A percentile compares a stretch with the other conserved stretches of the same genome.
Evolutionary conservation across 2,797 vertebrate species (phyloP).

Genomic region (Danio tinwini): DNA sequence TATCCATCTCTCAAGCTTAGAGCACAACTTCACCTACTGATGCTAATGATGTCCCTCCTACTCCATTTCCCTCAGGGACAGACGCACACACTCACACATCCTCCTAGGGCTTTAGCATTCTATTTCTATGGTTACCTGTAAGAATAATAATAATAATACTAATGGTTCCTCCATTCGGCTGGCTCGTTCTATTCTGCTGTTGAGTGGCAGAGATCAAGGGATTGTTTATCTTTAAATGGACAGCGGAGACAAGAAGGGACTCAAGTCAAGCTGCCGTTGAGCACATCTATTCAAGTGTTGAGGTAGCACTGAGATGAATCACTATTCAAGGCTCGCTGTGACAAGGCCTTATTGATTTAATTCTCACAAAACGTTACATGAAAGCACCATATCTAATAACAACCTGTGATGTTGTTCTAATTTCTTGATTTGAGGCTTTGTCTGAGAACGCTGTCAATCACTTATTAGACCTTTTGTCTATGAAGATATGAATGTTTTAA

Average conservation of each 20-base stretch:
- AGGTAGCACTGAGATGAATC: slow-evolving; percentile 22
- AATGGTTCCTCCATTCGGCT: slow-evolving; percentile 60
- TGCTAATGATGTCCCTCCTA: slow-evolving; percentile 53
- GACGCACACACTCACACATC: slow-evolving; percentile 29
- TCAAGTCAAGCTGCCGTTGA: slow-evolving; percentile 49
- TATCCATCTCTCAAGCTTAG: slow-evolving; percentile 41
- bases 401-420: slow-evolving; percentile 20
- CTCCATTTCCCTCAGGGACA: slow-evolving; percentile 33
- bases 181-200: slow-evolving; percentile 62
- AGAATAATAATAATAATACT: slow-evolving; percentile 57
- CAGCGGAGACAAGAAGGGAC: slow-evolving; percentile 41
- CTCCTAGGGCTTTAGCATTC: slow-evolving; percentile 51
- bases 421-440: slow-evolving; percentile 9
- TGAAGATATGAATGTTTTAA: background rate
- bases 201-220: slow-evolving; percentile 72
- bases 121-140: slow-evolving; percentile 63
- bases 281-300: slow-evolving; percentile 13
- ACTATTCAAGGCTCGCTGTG: background rate
- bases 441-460: background rate
- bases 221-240: slow-evolving; percentile 60
- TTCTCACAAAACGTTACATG: slow-evolving; percentile 4
- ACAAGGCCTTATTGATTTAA: slow-evolving; percentile 7
- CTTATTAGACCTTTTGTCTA: background rate
- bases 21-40: slow-evolving; percentile 37
- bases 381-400: slow-evolving; percentile 16